A percentile compares a stretch with the other conserved stretches of the same genome.
Conservation (phyloP, 2,797 vertebrate species). For the Pseudopleuronectes americanus region DNA sequence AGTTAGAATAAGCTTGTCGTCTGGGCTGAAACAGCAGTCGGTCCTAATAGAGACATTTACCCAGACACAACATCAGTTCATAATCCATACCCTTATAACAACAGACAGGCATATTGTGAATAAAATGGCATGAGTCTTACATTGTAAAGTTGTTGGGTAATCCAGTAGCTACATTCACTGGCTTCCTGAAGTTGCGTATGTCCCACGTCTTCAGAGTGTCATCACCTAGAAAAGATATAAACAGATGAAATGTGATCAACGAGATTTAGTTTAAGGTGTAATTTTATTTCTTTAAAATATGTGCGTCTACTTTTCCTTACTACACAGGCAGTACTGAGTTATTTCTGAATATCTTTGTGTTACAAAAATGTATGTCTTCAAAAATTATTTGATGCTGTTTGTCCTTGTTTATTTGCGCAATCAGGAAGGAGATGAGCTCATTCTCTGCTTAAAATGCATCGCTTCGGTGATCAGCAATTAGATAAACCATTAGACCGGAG, state of each 20-base stretch:
- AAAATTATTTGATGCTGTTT: not conserved
- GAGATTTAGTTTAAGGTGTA: conserved; percentile 1
- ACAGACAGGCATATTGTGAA: not conserved
- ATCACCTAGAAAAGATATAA: conserved; percentile 85
- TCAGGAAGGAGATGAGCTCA: conserved; percentile 17
- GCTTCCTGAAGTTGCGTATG: conserved; percentile 93
- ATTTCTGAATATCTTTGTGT: conserved; percentile 43
- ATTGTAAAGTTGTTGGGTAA: conserved; percentile 92
- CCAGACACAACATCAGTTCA: conserved; percentile 21
- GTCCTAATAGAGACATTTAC: conserved; percentile 83
- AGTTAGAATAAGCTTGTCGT: conserved; percentile 94
- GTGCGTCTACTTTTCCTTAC: not conserved
- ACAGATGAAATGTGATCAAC: conserved; percentile 12
- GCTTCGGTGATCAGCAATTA: not conserved
- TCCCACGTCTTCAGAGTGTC: conserved; percentile 98
- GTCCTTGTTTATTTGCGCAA: not conserved
- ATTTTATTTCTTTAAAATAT: too few species aligned
- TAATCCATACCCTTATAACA: conserved; percentile 3
- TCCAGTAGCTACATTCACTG: conserved; percentile 87
- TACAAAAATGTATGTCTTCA: conserved; percentile 5
- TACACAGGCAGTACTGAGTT: conserved; percentile 2
- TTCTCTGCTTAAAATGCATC: conserved; percentile 1
- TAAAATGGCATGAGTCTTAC: conserved; percentile 81
- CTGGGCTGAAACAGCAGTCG: conserved; percentile 97
- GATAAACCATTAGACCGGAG: not conserved